Base-by-base conservation (phyloP, 2,113 vertebrate species). In the Microtus montanus region DNA sequence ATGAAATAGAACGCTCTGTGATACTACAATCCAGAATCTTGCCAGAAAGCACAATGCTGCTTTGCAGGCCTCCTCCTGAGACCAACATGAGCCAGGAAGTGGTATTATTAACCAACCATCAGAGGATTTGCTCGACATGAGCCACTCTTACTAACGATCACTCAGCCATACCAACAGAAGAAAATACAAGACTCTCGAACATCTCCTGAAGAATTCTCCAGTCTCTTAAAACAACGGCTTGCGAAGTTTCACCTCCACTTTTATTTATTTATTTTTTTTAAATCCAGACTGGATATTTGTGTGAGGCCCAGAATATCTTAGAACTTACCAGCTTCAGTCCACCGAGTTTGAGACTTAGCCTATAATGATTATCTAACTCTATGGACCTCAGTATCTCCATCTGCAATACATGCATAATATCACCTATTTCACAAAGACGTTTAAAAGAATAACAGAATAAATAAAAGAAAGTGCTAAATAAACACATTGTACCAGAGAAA, bases 1-100 rank as follows among this genome's bases (percentile, higher is more conserved):
- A 70, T 89, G 92, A 96, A 97, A 95, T 41, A 90, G 71, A 95
- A 92, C 85, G 95, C 82, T 93, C 95, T 96, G 64, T 78, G 90
- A 96, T 91, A 93, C 66, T 96, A 91, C 63, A 93, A 70, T 95
- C 87, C 63, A 91, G 70, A 95, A 92, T 92, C 61, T 89, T 84
- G 93, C 96, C 96, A 91, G 91, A 90, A 95, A 92, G 24, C 79
- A 0, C 26, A 92, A 79, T 11, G 20, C 54, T 92, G 74, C 83
- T 95, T 61, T 91, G 83, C 64, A 92, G 74, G 92, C 63, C 61
- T 44, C 75, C 93, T 93, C 94, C 38, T 0, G 75, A 97, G 93
- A 93, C 90, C 54, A 52, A 5, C 1, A 6, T 49, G 47, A 95
- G 92, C 95, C 73, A 90, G 86, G 74, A 87, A 70, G 84, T 74